These are phyloP conservation scores for Sorex araneus DNA, from an alignment of 2,113 vertebrate genomes.

Conservation along the genomic window DNA sequence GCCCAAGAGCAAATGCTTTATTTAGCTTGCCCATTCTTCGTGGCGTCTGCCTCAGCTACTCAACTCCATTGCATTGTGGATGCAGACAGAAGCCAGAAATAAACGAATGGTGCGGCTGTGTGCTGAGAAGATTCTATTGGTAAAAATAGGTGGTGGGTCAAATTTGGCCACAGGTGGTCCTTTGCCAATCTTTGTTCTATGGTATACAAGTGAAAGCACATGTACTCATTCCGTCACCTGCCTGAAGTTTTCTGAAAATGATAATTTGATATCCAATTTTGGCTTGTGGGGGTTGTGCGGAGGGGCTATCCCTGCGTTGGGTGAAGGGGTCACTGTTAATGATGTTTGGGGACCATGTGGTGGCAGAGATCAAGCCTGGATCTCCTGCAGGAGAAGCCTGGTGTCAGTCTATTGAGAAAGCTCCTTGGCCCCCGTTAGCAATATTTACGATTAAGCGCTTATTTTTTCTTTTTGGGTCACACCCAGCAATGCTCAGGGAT, in stretches of 20 bases:
- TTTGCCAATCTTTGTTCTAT: neutral
- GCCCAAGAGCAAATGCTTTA: neutral
- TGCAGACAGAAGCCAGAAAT: neutral
- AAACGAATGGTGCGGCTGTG: neutral
- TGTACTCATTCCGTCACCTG: neutral
- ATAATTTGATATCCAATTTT: too few relatives aligned
- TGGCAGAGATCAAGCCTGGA: too few relatives aligned
- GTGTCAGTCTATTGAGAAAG: too few relatives aligned
- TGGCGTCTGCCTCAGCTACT: neutral
- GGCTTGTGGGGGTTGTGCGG: too few relatives aligned
- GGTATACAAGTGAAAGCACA: neutral
- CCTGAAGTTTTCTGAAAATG: neutral
- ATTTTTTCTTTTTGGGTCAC: too few relatives aligned
- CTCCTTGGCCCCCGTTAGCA: too few relatives aligned
- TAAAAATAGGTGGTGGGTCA: neutral
- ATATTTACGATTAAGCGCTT: neutral
- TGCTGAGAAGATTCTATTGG: slow-evolving; percentile 52
- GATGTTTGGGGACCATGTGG: too few relatives aligned
- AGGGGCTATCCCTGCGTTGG: too few relatives aligned
- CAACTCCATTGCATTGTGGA: neutral
- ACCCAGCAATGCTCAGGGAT: too few relatives aligned
- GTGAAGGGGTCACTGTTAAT: too few relatives aligned
- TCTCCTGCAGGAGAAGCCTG: too few relatives aligned
- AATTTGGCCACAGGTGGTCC: neutral
- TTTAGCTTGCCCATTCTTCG: neutral